These are phyloP conservation scores for Parazoanthus darwini DNA, from an alignment of 92 coral and sea anemone species.

Conservation along the genomic window DNA sequence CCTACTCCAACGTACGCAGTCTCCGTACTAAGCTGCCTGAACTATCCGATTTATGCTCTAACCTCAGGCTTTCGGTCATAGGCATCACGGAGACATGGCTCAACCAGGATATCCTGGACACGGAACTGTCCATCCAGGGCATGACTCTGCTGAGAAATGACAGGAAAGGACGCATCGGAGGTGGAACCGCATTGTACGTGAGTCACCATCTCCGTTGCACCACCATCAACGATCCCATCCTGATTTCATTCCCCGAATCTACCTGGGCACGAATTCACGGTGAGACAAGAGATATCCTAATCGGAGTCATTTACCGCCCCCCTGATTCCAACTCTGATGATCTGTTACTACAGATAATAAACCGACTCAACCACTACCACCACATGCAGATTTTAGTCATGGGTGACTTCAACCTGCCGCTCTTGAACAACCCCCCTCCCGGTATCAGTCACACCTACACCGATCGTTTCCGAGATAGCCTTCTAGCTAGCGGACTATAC, in stretches of 20 bases:
- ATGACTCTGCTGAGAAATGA: neutral
- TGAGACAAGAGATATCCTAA: neutral
- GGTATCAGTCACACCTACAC: neutral
- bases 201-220: neutral
- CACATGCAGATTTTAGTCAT: neutral
- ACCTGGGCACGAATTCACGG: slow-evolving; percentile 3
- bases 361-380: no score
- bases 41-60: neutral
- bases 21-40: neutral
- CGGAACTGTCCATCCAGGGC: neutral
- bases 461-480: neutral
- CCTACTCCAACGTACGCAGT: no score
- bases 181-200: neutral
- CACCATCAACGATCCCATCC: neutral
- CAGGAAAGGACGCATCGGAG: neutral
- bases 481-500: neutral
- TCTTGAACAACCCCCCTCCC: neutral
- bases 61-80: neutral
- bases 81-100: neutral
- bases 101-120: neutral
- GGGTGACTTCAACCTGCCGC: neutral
- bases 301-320: neutral
- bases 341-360: neutral
- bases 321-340: neutral
- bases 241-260: neutral